Conservation (phyloP, 2,797 vertebrate genomes). For the Rhincodon typus region DNA sequence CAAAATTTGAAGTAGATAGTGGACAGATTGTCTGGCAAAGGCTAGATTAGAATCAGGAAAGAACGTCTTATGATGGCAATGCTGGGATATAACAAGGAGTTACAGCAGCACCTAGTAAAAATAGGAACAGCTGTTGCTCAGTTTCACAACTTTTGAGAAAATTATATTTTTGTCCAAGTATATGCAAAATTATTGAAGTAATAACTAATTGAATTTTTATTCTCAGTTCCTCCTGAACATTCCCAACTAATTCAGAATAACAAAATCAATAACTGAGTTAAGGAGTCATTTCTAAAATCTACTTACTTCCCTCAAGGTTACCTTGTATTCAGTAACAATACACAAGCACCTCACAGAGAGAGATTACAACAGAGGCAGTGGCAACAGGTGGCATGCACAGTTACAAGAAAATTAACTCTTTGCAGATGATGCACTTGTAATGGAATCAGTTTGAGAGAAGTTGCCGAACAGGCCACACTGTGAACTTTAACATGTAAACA, state of each 20-base stretch:
- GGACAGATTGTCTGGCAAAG: background rate
- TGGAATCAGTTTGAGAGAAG: background rate
- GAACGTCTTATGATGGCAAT: background rate
- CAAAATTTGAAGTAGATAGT: background rate
- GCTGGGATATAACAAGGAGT: background rate
- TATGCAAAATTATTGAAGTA: background rate
- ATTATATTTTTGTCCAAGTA: background rate
- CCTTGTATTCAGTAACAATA: background rate
- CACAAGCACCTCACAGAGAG: background rate
- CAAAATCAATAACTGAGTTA: background rate
- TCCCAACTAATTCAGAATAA: background rate
- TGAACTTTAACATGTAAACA: background rate
- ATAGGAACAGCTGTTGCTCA: background rate
- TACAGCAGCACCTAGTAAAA: background rate
- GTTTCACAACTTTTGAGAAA: background rate
- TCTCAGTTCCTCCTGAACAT: background rate
- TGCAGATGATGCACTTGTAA: background rate
- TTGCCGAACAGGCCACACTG: background rate
- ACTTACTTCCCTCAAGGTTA: background rate
- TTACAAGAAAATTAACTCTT: background rate
- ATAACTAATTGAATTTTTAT: background rate
- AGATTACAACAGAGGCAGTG: background rate
- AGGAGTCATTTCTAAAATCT: background rate
- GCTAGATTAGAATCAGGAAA: background rate
- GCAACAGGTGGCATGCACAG: background rate